Percentiles rank a stretch among this genome's conserved stretches.
phyloP scores from a whole-genome alignment of 2,888 invertebrate genomes.

The Agriopis marginaria region DNA sequence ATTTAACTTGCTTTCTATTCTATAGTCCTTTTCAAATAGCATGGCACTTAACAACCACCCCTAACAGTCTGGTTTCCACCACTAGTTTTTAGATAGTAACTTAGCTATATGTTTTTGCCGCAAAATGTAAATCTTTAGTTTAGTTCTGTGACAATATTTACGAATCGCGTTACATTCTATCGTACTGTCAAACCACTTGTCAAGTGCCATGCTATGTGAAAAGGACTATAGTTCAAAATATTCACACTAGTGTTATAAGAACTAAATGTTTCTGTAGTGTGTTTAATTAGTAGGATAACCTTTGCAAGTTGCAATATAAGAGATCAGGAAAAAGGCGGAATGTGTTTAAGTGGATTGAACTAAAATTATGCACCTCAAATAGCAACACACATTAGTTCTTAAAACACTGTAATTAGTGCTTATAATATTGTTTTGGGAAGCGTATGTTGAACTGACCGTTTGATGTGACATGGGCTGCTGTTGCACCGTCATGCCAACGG shows the following conservation, averaged over 20 bases:
- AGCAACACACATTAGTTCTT: neutral
- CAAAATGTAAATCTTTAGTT: too few relatives aligned
- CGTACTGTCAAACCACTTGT: too few relatives aligned
- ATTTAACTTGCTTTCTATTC: neutral
- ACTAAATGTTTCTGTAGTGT: neutral
- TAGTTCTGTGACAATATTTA: too few relatives aligned
- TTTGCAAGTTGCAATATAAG: too few relatives aligned
- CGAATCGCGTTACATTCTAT: too few relatives aligned
- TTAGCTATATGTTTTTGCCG: too few relatives aligned
- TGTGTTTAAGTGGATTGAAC: neutral
- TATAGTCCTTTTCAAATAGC: too few relatives aligned
- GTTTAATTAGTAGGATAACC: too few relatives aligned
- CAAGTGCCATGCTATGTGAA: too few relatives aligned
- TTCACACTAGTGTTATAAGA: neutral
- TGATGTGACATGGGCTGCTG: conserved; percentile 68
- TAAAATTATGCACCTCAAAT: neutral
- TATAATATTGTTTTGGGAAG: neutral
- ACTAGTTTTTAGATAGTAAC: too few relatives aligned
- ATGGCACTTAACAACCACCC: too few relatives aligned
- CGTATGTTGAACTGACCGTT: conserved; percentile 60
- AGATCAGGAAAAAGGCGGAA: neutral
- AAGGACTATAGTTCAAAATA: neutral
- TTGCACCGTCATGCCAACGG: conserved; percentile 72
- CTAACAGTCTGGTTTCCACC: too few relatives aligned
- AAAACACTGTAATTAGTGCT: neutral